Percentiles rank a stretch among this genome's conserved stretches.
These are phyloP conservation scores for Kuschelorhynchus macadamiae DNA, from an alignment of 2,888 invertebrate species.

Conservation along the genomic window DNA sequence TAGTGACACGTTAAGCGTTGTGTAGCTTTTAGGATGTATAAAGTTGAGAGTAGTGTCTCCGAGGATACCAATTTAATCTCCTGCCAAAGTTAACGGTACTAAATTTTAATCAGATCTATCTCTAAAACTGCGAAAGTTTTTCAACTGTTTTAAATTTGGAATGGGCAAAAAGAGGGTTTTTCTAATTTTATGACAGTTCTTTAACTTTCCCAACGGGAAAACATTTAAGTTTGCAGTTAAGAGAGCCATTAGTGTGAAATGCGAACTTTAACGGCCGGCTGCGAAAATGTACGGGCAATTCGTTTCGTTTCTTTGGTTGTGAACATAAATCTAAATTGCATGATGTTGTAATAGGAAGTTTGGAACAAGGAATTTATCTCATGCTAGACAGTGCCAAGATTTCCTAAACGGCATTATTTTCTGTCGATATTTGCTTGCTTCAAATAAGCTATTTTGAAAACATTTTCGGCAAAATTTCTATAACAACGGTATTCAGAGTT, in stretches of 20 bases:
- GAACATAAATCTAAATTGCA: constrained; percentile 23
- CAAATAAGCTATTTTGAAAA: too few species aligned
- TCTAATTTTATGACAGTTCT: constrained; percentile 28
- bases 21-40: too few species aligned
- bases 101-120: constrained; percentile 24
- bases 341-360: constrained; percentile 8
- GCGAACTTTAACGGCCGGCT: constrained; percentile 26
- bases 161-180: constrained; percentile 16
- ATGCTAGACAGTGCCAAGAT: too few species aligned
- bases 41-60: too few species aligned
- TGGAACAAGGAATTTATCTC: too few species aligned
- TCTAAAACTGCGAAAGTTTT: constrained; percentile 3
- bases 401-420: too few species aligned
- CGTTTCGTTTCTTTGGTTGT: constrained; percentile 16
- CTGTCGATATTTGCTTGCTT: too few species aligned
- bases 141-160: constrained; percentile 19
- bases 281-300: constrained; percentile 21
- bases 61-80: too few species aligned
- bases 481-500: too few species aligned
- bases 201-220: constrained; percentile 25
- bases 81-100: constrained; percentile 11
- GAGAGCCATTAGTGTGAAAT: constrained; percentile 19
- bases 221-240: constrained; percentile 24
- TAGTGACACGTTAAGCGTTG: too few species aligned
- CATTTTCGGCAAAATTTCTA: too few species aligned